A percentile compares a stretch with the other conserved stretches of the same genome.
phyloP scores from a whole-genome alignment of 2,888 invertebrate genomes.

The Belgica antarctica region DNA sequence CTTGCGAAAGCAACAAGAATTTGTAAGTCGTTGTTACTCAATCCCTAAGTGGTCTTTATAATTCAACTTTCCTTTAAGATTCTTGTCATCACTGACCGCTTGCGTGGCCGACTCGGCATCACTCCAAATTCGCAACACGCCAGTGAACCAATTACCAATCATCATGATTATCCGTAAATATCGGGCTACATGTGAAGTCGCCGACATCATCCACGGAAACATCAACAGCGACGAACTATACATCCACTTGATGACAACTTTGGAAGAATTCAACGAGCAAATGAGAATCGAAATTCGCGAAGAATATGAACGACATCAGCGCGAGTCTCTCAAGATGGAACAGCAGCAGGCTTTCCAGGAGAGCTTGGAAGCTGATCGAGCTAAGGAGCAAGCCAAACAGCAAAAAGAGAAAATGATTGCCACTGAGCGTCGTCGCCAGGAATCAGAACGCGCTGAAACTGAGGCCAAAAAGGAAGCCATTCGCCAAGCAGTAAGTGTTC shows the following conservation, averaged over 20 bases:
- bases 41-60: neutral
- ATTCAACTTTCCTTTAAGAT: constrained; percentile 56
- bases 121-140: constrained; percentile 79
- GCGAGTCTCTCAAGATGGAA: constrained; percentile 86
- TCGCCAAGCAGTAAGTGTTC: constrained; percentile 48
- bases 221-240: constrained; percentile 38
- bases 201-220: constrained; percentile 79
- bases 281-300: constrained; percentile 67
- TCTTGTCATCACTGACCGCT: constrained; percentile 71
- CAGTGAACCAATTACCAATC: constrained; percentile 82
- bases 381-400: constrained; percentile 82
- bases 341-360: constrained; percentile 92
- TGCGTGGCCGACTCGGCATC: constrained; percentile 80
- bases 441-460: constrained; percentile 69
- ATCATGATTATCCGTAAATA: constrained; percentile 85
- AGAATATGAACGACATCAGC: constrained; percentile 83
- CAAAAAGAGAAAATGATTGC: constrained; percentile 69
- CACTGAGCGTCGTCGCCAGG: constrained; percentile 69
- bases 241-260: constrained; percentile 38
- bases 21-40: constrained; percentile 59
- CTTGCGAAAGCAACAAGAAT: constrained; percentile 79
- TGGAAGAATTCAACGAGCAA: constrained; percentile 41
- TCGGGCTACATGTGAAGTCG: constrained; percentile 84
- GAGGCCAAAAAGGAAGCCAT: constrained; percentile 73
- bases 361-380: constrained; percentile 74